phyloP scores from a whole-genome alignment of 2,797 vertebrate genomes.

The Neopelma chrysocephalum region DNA sequence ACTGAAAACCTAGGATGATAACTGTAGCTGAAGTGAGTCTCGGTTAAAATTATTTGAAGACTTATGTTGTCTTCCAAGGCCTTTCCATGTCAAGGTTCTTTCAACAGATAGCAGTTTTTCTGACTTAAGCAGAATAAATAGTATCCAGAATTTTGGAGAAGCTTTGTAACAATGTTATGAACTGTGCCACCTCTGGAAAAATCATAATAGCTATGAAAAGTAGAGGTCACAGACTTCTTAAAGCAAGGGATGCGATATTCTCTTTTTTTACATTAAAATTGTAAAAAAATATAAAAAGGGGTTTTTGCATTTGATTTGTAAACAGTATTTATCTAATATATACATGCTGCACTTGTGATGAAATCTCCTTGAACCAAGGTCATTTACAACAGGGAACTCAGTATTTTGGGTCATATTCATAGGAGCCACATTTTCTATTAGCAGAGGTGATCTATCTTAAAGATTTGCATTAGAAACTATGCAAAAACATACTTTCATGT shows the following conservation, averaged over 20 bases:
- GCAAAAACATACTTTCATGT: background rate
- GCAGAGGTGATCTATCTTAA: background rate
- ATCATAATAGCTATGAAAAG: background rate
- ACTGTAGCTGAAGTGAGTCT: background rate
- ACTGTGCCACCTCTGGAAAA: background rate
- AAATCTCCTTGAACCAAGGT: background rate
- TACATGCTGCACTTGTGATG: background rate
- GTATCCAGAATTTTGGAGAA: background rate
- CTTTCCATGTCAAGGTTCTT: background rate
- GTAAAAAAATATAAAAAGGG: background rate
- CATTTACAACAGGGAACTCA: background rate
- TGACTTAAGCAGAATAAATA: background rate
- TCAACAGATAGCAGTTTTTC: background rate
- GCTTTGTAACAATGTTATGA: background rate
- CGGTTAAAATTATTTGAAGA: background rate
- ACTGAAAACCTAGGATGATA: background rate
- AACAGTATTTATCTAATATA: background rate
- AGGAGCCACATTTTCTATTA: background rate
- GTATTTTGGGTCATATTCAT: background rate
- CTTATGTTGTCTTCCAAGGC: background rate
- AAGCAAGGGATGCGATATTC: background rate
- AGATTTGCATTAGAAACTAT: background rate
- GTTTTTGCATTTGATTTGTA: background rate
- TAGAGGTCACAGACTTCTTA: background rate
- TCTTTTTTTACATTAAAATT: background rate